Evolutionary conservation across 1,140 invertebrate species (phyloP).

Genomic region (Rhopalosiphum padi): DNA sequence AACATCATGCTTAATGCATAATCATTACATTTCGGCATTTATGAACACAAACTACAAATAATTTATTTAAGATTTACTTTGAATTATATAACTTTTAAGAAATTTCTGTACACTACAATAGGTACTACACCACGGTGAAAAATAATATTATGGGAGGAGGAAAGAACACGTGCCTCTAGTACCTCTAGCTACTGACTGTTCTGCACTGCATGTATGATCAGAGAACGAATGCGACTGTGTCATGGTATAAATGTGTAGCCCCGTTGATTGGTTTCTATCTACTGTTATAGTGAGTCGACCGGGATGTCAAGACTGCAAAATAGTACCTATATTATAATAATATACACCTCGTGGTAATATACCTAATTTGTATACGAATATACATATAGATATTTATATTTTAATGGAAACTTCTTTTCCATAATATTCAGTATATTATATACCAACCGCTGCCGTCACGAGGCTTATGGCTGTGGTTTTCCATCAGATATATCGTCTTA

Average conservation of each 20-base stretch:
- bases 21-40: too few species aligned
- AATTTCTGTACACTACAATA: too few species aligned
- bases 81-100: too few species aligned
- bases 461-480: background rate
- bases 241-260: background rate
- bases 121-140: too few species aligned
- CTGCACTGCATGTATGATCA: background rate
- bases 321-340: background rate
- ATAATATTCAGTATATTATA: background rate
- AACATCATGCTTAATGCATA: too few species aligned
- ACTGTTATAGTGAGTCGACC: background rate
- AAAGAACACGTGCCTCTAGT: too few species aligned
- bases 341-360: background rate
- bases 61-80: too few species aligned
- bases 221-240: background rate
- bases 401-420: constrained; percentile 10
- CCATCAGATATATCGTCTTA: constrained; percentile 34
- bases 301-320: background rate
- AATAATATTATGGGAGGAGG: too few species aligned
- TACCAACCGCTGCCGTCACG: background rate
- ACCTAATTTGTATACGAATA: background rate
- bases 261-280: constrained; percentile 11
- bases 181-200: too few species aligned
- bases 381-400: background rate
- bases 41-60: too few species aligned